Conservation (phyloP, 1,140 invertebrate genomes). For the Chironomus tepperi region DNA sequence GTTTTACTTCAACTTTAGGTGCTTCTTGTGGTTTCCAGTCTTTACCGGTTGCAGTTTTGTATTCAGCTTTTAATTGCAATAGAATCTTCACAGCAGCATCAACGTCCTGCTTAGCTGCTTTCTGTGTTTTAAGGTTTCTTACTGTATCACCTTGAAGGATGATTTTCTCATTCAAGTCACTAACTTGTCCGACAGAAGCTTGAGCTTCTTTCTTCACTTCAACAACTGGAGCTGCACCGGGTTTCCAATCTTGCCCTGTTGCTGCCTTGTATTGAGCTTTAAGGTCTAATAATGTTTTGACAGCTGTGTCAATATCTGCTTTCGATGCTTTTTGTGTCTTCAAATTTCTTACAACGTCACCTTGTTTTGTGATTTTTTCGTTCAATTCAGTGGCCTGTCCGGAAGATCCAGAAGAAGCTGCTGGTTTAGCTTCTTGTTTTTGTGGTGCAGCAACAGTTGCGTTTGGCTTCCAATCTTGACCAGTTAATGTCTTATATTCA, state of each 20-base stretch:
- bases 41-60: constrained; percentile 52
- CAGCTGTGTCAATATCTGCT: constrained; percentile 38
- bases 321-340: constrained; percentile 51
- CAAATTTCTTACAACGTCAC: constrained; percentile 60
- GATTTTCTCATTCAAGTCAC: constrained; percentile 40
- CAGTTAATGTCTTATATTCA: constrained; percentile 56
- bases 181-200: background rate
- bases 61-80: constrained; percentile 60
- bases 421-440: constrained; percentile 27
- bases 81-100: constrained; percentile 58
- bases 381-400: constrained; percentile 40
- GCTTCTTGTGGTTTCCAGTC: constrained; percentile 51
- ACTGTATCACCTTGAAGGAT: constrained; percentile 59
- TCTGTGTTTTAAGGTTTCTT: constrained; percentile 56
- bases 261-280: constrained; percentile 49
- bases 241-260: constrained; percentile 57
- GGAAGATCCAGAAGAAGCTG: constrained; percentile 40
- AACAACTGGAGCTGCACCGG: constrained; percentile 32
- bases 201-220: constrained; percentile 24
- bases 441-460: constrained; percentile 27
- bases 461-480: constrained; percentile 55
- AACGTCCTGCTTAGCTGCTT: constrained; percentile 48
- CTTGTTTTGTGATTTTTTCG: constrained; percentile 55
- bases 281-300: constrained; percentile 43
- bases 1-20: constrained; percentile 25